phyloP scores from a whole-genome alignment of 2,113 vertebrate species.

The Calyptommatus sinebrachiatus region DNA sequence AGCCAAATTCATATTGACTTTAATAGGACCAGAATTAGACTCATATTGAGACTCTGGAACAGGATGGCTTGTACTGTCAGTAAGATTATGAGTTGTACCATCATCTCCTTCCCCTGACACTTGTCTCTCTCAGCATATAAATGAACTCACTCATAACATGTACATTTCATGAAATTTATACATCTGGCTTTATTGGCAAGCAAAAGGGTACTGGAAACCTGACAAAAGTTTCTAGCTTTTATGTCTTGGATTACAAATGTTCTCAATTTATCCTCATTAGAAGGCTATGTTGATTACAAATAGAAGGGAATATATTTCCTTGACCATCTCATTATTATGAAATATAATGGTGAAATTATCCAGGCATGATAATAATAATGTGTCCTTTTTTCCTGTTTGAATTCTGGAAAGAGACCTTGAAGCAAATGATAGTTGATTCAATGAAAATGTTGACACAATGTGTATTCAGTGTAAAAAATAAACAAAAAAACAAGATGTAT shows the following conservation, averaged over 20 bases:
- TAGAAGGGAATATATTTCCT: conserved; percentile 25
- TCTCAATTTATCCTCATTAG: conserved; percentile 38
- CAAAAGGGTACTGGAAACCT: conserved; percentile 44
- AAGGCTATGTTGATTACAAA: conserved; percentile 27
- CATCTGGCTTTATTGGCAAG: conserved; percentile 46
- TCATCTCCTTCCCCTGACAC: conserved; percentile 40
- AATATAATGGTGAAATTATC: neutral
- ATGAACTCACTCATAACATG: conserved; percentile 29
- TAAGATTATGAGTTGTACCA: conserved; percentile 42
- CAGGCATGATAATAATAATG: neutral
- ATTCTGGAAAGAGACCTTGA: too few species aligned
- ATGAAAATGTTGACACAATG: too few species aligned
- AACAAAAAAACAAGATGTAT: too few species aligned
- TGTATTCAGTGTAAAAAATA: too few species aligned
- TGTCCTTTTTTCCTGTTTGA: too few species aligned
- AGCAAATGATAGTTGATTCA: too few species aligned
- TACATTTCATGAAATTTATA: conserved; percentile 41
- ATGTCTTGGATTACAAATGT: conserved; percentile 32
- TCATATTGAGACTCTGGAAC: conserved; percentile 52
- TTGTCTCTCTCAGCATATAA: conserved; percentile 54
- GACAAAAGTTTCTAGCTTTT: conserved; percentile 50
- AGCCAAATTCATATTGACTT: conserved; percentile 50
- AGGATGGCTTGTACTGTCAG: conserved; percentile 42
- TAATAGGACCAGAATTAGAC: conserved; percentile 48
- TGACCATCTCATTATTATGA: conserved; percentile 22